Evolutionary conservation across 1,140 invertebrate genomes (phyloP).

Genomic region (Hetaerina americana): DNA sequence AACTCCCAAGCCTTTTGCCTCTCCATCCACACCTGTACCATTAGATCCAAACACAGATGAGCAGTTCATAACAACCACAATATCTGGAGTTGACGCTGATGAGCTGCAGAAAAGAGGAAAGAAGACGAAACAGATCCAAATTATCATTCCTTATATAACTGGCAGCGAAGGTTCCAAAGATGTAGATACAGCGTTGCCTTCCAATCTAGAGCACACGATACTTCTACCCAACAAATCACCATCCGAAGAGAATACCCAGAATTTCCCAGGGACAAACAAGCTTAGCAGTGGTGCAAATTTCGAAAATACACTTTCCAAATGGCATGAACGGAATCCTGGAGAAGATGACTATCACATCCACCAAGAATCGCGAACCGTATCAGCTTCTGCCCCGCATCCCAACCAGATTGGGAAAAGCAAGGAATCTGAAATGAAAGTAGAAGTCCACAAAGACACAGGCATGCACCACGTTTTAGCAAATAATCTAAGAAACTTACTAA

Average conservation of each 20-base stretch:
- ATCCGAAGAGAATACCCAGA: conserved; percentile 17
- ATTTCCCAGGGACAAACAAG: conserved; percentile 16
- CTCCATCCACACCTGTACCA: not conserved
- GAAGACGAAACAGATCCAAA: conserved; percentile 40
- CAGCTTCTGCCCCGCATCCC: conserved; percentile 20
- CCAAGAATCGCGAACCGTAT: conserved; percentile 11
- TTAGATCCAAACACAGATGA: not conserved
- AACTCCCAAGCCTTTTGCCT: not conserved
- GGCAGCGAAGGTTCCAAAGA: conserved; percentile 16
- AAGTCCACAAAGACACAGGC: conserved; percentile 17
- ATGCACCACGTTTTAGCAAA: conserved; percentile 27
- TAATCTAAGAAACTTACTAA: conserved; percentile 24
- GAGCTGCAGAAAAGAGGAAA: not conserved
- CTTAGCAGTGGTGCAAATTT: conserved; percentile 23
- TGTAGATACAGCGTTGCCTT: conserved; percentile 16
- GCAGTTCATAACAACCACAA: too few species aligned
- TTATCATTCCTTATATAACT: conserved; percentile 58
- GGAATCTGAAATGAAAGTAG: conserved; percentile 28
- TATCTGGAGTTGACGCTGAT: conserved; percentile 5
- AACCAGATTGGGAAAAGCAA: conserved; percentile 26
- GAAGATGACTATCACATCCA: conserved; percentile 13
- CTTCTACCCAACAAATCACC: conserved; percentile 35
- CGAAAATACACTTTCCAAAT: conserved; percentile 20
- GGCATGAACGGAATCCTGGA: conserved; percentile 24
- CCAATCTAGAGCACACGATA: not conserved